A percentile compares a stretch with the other conserved stretches of the same genome.
phyloP scores from a whole-genome alignment of 2,113 vertebrate genomes.

The Abramis brama region DNA sequence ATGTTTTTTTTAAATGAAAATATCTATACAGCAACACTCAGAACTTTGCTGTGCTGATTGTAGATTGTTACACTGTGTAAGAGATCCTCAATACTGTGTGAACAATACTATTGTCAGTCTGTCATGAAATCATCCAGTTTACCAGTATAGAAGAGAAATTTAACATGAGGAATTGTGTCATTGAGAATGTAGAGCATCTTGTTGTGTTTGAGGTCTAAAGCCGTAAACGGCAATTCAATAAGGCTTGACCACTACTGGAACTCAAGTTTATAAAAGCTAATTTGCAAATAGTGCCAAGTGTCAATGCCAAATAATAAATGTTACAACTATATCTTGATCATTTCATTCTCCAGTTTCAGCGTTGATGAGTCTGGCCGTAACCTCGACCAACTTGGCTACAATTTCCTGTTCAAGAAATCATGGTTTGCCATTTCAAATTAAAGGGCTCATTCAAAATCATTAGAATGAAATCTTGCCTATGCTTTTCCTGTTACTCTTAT shows the following conservation, averaged over 20 bases:
- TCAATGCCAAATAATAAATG: background rate
- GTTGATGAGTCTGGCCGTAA: slow-evolving; percentile 10
- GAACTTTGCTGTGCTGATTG: too few species aligned
- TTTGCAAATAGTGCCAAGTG: background rate
- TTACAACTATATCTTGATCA: background rate
- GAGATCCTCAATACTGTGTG: too few species aligned
- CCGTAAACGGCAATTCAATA: background rate
- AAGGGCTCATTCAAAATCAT: slow-evolving; percentile 38
- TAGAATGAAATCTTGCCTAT: slow-evolving; percentile 31
- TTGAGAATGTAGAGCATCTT: background rate
- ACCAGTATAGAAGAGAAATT: background rate
- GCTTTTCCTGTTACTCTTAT: slow-evolving; percentile 38
- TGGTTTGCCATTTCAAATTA: slow-evolving; percentile 37
- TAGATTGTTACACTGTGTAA: too few species aligned
- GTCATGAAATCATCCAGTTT: background rate
- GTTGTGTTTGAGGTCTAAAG: background rate
- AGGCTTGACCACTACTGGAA: slow-evolving; percentile 12
- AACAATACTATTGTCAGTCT: background rate
- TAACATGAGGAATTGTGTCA: background rate
- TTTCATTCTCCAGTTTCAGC: background rate
- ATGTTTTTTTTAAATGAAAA: too few species aligned
- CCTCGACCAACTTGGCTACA: background rate
- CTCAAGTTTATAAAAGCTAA: background rate
- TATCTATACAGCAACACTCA: too few species aligned
- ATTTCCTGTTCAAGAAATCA: slow-evolving; percentile 38